Percentiles rank a stretch among this genome's conserved stretches.
phyloP scores from a whole-genome alignment of 2,888 invertebrate species.

The Stomorhina lunata region DNA sequence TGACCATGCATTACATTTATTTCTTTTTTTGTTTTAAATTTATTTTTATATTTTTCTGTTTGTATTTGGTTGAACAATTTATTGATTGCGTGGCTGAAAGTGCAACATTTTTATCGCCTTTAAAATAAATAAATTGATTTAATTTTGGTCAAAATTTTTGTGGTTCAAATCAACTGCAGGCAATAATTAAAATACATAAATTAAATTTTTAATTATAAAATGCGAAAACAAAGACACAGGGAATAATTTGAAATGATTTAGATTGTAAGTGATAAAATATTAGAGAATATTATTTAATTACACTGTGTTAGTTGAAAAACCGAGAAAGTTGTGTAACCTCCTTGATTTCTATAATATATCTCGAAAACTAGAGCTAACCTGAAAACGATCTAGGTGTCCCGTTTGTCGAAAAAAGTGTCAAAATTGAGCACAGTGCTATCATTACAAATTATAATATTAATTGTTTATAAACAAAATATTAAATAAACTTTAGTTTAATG shows the following conservation, averaged over 20 bases:
- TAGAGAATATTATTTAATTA: no score
- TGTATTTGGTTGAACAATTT: slow-evolving; percentile 9
- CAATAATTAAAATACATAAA: slow-evolving; percentile 42
- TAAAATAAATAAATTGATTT: slow-evolving; percentile 37
- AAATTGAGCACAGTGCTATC: no score
- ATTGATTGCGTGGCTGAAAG: slow-evolving; percentile 25
- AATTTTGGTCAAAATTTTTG: slow-evolving; percentile 11
- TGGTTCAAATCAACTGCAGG: neutral
- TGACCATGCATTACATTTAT: slow-evolving; percentile 41
- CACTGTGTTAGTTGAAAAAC: no score
- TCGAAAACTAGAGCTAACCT: no score
- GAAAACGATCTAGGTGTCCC: no score
- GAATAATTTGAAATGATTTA: neutral
- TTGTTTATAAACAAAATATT: no score
- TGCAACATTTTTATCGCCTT: neutral
- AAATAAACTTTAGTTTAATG: no score
- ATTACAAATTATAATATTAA: no score
- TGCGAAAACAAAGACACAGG: neutral
- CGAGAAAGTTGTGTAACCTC: no score
- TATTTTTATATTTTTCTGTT: neutral
- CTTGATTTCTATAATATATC: no score
- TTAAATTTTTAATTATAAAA: slow-evolving; percentile 39
- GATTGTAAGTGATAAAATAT: neutral
- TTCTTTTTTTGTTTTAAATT: neutral
- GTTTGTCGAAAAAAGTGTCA: no score